phyloP scores from a whole-genome alignment of 2,797 vertebrate species.

The Peromyscus melanophrys region DNA sequence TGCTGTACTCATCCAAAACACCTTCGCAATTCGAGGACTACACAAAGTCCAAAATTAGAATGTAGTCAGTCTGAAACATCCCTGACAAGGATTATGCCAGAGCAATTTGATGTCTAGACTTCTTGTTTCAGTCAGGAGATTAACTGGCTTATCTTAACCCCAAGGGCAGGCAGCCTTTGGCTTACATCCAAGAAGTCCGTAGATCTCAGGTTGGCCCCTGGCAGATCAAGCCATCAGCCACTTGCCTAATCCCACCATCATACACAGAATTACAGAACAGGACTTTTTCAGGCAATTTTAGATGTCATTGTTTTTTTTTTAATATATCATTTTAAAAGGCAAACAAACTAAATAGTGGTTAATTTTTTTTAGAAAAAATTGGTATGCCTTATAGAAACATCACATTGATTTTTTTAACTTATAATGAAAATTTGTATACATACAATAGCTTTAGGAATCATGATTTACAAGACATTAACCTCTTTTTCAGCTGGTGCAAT shows the following conservation, averaged over 20 bases:
- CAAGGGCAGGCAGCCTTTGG: conserved; percentile 78
- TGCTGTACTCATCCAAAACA: background rate
- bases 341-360: conserved; percentile 22
- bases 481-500: background rate
- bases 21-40: conserved; percentile 16
- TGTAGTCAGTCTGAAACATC: conserved; percentile 41
- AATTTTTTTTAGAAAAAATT: conserved; percentile 2
- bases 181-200: conserved; percentile 68
- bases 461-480: background rate
- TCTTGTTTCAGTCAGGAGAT: conserved; percentile 80
- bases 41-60: conserved; percentile 39
- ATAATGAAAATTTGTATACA: background rate
- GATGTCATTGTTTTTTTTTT: conserved; percentile 13
- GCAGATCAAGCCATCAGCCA: conserved; percentile 80
- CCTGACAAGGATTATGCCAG: conserved; percentile 68
- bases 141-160: conserved; percentile 80
- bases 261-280: conserved; percentile 51
- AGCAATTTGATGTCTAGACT: conserved; percentile 74
- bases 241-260: conserved; percentile 69
- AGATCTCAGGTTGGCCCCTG: conserved; percentile 71
- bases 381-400: background rate
- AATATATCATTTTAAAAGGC: background rate
- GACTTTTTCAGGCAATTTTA: conserved; percentile 30
- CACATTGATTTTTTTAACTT: conserved; percentile 3
- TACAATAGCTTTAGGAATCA: background rate